These are phyloP conservation scores for Drosophila santomea DNA, from an alignment of 1,140 invertebrate species.

Conservation along the genomic window DNA sequence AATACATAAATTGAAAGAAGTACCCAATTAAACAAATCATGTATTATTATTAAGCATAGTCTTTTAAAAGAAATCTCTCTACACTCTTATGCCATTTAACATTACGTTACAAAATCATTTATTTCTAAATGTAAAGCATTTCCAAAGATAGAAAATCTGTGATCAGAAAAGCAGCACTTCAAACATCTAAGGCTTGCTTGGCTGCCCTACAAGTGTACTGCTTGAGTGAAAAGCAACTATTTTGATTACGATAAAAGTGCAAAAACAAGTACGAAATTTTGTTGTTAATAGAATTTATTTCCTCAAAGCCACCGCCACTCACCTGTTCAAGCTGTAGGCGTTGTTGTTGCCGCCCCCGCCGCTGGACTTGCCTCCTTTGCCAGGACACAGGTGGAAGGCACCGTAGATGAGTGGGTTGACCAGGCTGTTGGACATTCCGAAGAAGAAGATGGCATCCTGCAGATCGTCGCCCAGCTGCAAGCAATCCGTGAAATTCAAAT, in stretches of 20 bases:
- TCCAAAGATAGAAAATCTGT: not conserved
- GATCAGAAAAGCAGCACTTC: not conserved
- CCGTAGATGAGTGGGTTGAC: slow-evolving; percentile 95
- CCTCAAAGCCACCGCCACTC: not conserved
- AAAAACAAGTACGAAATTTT: not conserved
- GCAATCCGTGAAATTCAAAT: slow-evolving; percentile 55
- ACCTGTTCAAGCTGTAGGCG: slow-evolving; percentile 80
- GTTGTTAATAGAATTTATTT: not conserved
- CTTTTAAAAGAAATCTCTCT: no score
- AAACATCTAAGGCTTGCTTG: not conserved
- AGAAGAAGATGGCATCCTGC: slow-evolving; percentile 91
- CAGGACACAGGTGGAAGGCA: slow-evolving; percentile 91
- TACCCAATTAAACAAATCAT: no score
- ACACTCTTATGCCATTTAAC: no score
- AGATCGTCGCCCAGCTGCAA: slow-evolving; percentile 87
- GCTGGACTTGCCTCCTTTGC: slow-evolving; percentile 65
- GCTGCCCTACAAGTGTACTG: not conserved
- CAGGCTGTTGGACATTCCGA: slow-evolving; percentile 94
- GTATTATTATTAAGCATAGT: no score
- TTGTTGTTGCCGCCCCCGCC: slow-evolving; percentile 71
- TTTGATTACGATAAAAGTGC: slow-evolving; percentile 6
- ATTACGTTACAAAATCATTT: not conserved
- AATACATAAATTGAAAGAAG: no score
- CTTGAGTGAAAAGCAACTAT: not conserved
- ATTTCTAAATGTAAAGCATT: not conserved